Base-by-base conservation (phyloP, 2,888 invertebrate genomes). In the Melipona beecheii region DNA sequence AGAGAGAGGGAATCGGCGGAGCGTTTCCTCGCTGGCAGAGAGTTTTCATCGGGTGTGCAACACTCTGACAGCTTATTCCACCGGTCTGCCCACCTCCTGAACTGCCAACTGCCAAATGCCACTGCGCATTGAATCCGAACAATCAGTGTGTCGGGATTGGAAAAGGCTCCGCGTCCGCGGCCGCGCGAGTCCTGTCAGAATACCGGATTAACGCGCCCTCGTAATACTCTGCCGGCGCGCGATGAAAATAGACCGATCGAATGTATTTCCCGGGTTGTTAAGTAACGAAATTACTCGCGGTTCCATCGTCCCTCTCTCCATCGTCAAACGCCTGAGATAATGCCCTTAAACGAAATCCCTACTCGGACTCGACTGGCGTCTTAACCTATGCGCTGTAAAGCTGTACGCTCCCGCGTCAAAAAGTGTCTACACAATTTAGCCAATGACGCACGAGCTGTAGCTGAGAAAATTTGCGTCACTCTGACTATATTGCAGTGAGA, bases 11-110 rank as follows among this genome's bases (percentile, higher is more conserved):
- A 74, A 79, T 68, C 81, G 66, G 15, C 75, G 70, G 43, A 86
- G 82, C 80, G 90, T 86, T 89, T 83, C 79, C 88, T 89, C 89
- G 78, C 78, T 69, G 66, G 85, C 81, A 87, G 87, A 88, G 87
- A 91, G 91, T 92, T 91, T 92, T 90, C 87, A 87, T 90, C 90
- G 89, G 84, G 52, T 80, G 83, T 66, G 82, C 81, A 87, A 87
- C 90, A 86, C 85, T 91, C 89, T 92, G 93, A 93, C 93, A 93
- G 93, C 91, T 92, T 92, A 92, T 92, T 93, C 91, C 88, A 81
- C 80, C 90, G 83, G 88, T 84, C 90, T 87, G 81, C 81, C 83
- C 85, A 76, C 85, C 88, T 83, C 89, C 83, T 87, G 83, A 85
- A 86, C 89, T 91, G 89, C 88, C 90, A 88, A 87, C 88, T 88